Base-by-base conservation (phyloP, 2,888 invertebrate genomes). In the Hemithea aestivaria region DNA sequence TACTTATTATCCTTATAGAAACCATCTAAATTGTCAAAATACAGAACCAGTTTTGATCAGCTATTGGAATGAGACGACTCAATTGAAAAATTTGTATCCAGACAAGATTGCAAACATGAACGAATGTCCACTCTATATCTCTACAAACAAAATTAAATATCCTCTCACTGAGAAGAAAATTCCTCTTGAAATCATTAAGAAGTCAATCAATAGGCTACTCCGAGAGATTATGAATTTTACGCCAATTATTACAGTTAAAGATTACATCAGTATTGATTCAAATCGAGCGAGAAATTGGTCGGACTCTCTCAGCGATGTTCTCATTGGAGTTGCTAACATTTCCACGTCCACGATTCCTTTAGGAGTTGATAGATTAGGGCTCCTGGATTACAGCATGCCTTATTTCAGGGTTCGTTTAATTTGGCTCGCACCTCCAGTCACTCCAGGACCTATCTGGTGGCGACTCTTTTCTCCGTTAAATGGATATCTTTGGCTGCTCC, bases 91-190 rank as follows among this genome's bases (percentile, higher is more conserved):
- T 9, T 27, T 73, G 20, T 82, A 65, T 46, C 62, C 66, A 1
- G 69, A 81, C 38, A 81, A 81, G 58, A 70, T 76, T 66, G 53
- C 48, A 20, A 68, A 79, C 20, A 77, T 81, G 77, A 59, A 67
- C 16, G 62, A 67, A 28, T 81, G 80, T 30, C 81, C 78, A 1
- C 47, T 80, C 1, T 78, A 75, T 34, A 70, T 81, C 34, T 77
- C 80, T 0, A 81, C 80, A 0, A 76, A 78, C 34, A 79, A 73
- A 47, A 54, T 78, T 1, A 68, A 70, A 33, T 53, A 68, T 22
- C 72, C 72, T 7, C 53, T 58, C 1, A 66, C 62, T 20, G 73
- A 78, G 16, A 57, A 66, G 25, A 73, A 73, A 40, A 67, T 74
- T 25, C 67, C 73, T 20, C 45, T 81, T 23, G 71, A 80, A 53